These are phyloP conservation scores for Clavelina lepadiformis DNA, from an alignment of 23 tunicate species.

Conservation along the genomic window DNA sequence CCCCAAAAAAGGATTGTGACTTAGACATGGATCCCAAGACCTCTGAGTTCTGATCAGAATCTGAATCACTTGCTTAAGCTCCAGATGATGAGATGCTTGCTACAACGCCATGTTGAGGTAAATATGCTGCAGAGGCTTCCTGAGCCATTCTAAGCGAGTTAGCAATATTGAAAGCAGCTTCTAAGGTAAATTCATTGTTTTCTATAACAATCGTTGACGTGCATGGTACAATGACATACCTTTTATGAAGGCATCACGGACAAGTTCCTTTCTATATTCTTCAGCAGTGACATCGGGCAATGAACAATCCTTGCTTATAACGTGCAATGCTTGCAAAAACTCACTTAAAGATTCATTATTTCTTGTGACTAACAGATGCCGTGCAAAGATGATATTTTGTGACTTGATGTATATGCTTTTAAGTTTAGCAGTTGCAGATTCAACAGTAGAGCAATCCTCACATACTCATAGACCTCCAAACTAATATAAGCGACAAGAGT, in stretches of 20 bases:
- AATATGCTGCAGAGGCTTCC: not conserved
- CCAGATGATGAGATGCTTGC: not conserved
- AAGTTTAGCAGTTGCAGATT: not conserved
- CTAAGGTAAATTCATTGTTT: not conserved
- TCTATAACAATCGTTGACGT: not conserved
- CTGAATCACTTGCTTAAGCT: not conserved
- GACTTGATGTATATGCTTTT: constrained; percentile 4
- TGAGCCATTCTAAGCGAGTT: not conserved
- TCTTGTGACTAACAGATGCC: not conserved
- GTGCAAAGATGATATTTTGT: not conserved
- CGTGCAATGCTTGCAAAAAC: not conserved
- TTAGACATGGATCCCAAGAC: not conserved
- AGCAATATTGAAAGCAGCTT: not conserved
- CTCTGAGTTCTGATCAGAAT: not conserved
- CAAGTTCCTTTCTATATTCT: not conserved
- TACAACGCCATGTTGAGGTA: not conserved
- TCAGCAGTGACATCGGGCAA: not conserved
- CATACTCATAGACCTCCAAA: too few relatives aligned
- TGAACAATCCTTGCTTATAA: not conserved
- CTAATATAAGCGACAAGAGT: not conserved
- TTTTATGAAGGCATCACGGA: too few relatives aligned
- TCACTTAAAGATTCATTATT: not conserved
- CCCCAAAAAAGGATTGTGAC: not conserved
- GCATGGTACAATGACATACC: too few relatives aligned
- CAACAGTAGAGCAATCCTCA: not conserved